These are phyloP conservation scores for Alitta virens DNA, from an alignment of 2,888 invertebrate species.

Conservation along the genomic window DNA sequence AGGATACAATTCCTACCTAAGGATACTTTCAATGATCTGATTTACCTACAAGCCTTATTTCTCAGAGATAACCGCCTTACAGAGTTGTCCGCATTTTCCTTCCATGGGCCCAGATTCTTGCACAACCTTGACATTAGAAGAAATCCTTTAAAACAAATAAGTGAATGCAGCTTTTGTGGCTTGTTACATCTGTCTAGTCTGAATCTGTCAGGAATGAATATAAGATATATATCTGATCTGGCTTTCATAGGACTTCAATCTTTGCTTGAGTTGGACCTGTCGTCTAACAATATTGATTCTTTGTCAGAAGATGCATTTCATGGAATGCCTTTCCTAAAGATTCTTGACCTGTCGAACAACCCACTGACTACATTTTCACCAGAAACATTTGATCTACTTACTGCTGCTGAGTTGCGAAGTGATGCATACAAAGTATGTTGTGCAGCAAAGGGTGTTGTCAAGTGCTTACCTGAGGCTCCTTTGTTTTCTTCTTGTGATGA, in stretches of 20 bases:
- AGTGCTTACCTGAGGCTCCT: conserved; percentile 35
- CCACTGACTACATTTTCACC: neutral
- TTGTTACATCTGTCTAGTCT: neutral
- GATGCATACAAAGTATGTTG: conserved; percentile 7
- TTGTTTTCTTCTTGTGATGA: conserved; percentile 33
- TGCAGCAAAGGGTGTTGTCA: conserved; percentile 11
- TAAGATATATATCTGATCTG: neutral
- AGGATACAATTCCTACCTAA: neutral
- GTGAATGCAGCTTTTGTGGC: neutral
- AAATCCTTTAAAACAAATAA: neutral
- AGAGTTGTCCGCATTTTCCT: neutral
- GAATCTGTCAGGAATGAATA: neutral
- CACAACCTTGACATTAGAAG: neutral
- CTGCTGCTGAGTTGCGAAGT: neutral
- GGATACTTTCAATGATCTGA: neutral
- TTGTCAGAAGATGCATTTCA: neutral
- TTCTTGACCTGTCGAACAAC: neutral
- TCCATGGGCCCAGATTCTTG: neutral
- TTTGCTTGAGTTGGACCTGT: neutral
- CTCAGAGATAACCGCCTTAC: neutral
- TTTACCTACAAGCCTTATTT: neutral
- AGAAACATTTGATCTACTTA: neutral
- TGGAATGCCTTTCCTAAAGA: neutral
- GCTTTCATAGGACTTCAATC: neutral
- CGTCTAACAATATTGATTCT: neutral